A percentile compares a stretch with the other conserved stretches of the same genome.
These are phyloP conservation scores for Pyrocoelia pectoralis DNA, from an alignment of 2,888 invertebrate species.

Conservation along the genomic window DNA sequence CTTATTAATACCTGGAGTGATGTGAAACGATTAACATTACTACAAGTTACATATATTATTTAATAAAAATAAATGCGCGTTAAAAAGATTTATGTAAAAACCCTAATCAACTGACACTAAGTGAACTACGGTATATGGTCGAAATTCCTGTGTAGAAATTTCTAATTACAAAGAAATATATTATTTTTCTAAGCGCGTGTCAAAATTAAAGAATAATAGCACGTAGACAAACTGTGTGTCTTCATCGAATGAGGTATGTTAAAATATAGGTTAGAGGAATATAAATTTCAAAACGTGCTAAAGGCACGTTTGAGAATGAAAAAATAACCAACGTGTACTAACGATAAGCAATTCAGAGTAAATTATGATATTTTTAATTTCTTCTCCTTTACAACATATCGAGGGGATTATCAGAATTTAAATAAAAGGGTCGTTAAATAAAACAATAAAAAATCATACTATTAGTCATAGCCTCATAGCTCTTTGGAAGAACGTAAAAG, in stretches of 20 bases:
- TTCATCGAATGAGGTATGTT: neutral
- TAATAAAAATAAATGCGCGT: neutral
- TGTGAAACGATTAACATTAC: conserved; percentile 16
- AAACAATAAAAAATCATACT: conserved; percentile 14
- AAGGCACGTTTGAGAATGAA: conserved; percentile 10
- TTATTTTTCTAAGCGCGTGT: conserved; percentile 19
- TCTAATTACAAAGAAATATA: conserved; percentile 20
- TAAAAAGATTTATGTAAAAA: neutral
- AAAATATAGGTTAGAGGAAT: conserved; percentile 2
- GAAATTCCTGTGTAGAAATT: conserved; percentile 9
- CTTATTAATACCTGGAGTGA: conserved; percentile 23
- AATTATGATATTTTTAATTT: conserved; percentile 13
- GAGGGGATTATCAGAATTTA: conserved; percentile 12
- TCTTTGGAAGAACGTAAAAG: conserved; percentile 21
- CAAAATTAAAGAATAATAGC: conserved; percentile 19
- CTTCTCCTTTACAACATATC: neutral
- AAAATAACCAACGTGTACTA: too few species aligned
- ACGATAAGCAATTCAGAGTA: conserved; percentile 5
- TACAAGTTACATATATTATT: conserved; percentile 4
- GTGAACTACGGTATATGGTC: neutral
- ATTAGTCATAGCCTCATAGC: conserved; percentile 9
- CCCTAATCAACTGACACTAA: conserved; percentile 15
- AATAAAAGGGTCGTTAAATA: conserved; percentile 10
- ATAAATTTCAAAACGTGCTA: conserved; percentile 13
- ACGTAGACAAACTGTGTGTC: conserved; percentile 16